phyloP scores from a whole-genome alignment of 2,113 vertebrate species.

The Leucopsar rothschildi region DNA sequence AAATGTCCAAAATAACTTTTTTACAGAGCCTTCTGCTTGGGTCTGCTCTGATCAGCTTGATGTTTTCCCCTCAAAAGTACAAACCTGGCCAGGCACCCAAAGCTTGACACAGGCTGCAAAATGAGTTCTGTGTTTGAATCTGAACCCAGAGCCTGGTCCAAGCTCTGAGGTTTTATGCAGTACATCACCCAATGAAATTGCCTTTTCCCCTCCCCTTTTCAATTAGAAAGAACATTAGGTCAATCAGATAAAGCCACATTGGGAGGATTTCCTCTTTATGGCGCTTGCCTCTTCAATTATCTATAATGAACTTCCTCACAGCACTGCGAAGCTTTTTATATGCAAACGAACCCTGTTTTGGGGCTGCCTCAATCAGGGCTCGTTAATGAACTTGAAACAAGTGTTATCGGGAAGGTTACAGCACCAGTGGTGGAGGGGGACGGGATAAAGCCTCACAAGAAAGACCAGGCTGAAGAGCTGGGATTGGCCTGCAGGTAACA shows the following conservation, averaged over 20 bases:
- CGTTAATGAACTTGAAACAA: constrained; percentile 87
- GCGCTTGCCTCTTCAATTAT: constrained; percentile 85
- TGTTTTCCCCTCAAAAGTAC: background rate
- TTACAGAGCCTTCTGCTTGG: background rate
- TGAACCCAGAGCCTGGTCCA: background rate
- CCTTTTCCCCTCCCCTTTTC: constrained; percentile 66
- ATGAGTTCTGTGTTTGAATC: background rate
- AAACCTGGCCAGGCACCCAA: background rate
- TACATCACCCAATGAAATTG: constrained; percentile 59
- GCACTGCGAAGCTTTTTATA: constrained; percentile 79
- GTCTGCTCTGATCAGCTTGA: background rate
- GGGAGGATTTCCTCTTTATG: constrained; percentile 74
- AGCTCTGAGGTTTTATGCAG: constrained; percentile 23
- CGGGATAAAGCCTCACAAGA: constrained; percentile 10
- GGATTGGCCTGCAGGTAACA: constrained; percentile 56
- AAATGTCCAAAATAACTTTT: background rate
- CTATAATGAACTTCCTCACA: constrained; percentile 92
- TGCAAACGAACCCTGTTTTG: constrained; percentile 82
- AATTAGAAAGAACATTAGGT: constrained; percentile 76
- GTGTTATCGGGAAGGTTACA: constrained; percentile 72
- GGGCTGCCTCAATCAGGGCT: constrained; percentile 78
- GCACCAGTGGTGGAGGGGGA: constrained; percentile 34
- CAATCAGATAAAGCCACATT: constrained; percentile 71
- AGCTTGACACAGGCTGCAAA: background rate
- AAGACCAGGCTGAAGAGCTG: constrained; percentile 28